These are phyloP conservation scores for Oreocharis arfaki DNA, from an alignment of 2,113 vertebrate genomes.

Conservation along the genomic window DNA sequence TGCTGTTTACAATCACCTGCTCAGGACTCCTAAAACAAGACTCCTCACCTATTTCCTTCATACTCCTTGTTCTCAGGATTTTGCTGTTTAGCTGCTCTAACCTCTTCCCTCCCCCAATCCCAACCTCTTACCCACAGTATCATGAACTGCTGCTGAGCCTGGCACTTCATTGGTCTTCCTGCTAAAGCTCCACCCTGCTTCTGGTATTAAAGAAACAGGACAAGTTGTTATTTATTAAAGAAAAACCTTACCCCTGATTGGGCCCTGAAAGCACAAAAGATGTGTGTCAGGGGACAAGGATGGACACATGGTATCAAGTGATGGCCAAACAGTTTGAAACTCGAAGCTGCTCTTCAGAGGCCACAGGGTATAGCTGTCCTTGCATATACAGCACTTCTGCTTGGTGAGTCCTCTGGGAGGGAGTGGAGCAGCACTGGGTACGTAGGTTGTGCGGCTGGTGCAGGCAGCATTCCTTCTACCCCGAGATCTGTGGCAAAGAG, in stretches of 20 bases:
- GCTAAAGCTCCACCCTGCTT: background rate
- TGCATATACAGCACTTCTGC: background rate
- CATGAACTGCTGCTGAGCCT: background rate
- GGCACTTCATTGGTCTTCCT: background rate
- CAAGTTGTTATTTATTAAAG: background rate
- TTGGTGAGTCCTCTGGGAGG: background rate
- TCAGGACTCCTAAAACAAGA: background rate
- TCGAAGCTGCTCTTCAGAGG: background rate
- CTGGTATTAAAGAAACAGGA: background rate
- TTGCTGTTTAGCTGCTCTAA: background rate
- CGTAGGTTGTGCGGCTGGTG: background rate
- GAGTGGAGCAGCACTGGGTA: background rate
- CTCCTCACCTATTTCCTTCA: background rate
- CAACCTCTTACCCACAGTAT: background rate
- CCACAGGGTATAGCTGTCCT: background rate
- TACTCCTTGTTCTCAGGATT: background rate
- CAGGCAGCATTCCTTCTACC: background rate
- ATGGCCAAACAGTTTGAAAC: background rate
- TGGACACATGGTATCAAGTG: background rate
- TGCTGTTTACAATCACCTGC: background rate
- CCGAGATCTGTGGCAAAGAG: background rate
- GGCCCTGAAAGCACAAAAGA: background rate
- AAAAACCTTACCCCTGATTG: background rate
- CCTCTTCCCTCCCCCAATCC: rapidly evolving
- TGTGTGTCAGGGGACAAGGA: background rate